Evolutionary conservation across 2,113 vertebrate genomes (phyloP).

Genomic region (Centropus bengalensis): DNA sequence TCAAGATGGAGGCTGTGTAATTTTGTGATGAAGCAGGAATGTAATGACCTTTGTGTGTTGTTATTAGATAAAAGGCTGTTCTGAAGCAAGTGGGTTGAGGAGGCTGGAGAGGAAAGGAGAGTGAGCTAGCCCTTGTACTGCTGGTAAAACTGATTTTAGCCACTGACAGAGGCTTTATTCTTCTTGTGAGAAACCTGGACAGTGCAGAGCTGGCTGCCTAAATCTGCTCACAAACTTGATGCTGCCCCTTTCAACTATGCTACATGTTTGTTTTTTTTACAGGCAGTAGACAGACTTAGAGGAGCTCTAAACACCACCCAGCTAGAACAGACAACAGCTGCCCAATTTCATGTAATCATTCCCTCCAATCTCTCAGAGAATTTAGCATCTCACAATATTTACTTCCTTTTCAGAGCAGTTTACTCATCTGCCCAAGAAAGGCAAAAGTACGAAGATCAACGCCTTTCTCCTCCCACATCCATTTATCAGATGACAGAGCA

Average conservation of each 20-base stretch:
- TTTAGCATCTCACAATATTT: background rate
- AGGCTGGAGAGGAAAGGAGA: background rate
- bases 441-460: background rate
- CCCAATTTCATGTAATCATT: background rate
- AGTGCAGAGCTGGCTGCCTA: accelerated
- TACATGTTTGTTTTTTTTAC: background rate
- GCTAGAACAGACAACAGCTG: background rate
- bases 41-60: background rate
- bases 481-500: background rate
- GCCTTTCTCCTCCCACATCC: background rate
- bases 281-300: background rate
- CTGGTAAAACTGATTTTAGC: background rate
- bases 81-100: background rate
- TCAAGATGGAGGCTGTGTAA: background rate
- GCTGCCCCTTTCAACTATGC: background rate
- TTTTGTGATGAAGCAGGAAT: background rate
- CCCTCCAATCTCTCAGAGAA: background rate
- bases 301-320: background rate
- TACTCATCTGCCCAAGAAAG: background rate
- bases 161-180: background rate
- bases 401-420: background rate
- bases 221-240: background rate
- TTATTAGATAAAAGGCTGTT: background rate
- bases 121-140: background rate
- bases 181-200: background rate